Percentiles rank a stretch among this genome's conserved stretches.
These are phyloP conservation scores for Calvadosia cruxmelitensis DNA, from an alignment of 30 jellyfish, hydroid and myxozoan genomes.

Conservation along the genomic window DNA sequence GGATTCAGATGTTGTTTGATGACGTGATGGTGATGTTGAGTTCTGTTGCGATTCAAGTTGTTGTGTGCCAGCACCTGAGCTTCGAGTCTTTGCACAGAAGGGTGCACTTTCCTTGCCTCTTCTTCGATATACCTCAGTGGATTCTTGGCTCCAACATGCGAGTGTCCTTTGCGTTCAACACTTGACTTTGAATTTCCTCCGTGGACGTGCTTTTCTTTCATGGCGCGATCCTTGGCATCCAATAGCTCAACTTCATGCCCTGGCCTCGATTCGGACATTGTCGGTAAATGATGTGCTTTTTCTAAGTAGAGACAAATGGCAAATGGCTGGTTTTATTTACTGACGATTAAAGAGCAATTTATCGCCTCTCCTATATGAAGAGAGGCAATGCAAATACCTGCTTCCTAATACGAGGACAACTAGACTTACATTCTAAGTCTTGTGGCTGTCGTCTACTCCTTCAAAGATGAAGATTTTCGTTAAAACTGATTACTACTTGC, in stretches of 20 bases:
- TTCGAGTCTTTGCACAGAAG: background rate
- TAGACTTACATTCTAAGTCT: too few species aligned
- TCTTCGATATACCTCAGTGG: background rate
- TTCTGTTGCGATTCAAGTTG: background rate
- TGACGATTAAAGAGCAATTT: too few species aligned
- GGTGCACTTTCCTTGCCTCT: background rate
- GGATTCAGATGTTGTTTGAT: background rate
- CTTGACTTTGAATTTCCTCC: background rate
- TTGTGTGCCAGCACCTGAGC: background rate
- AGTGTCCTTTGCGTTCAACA: background rate
- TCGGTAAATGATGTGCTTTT: background rate
- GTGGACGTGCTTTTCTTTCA: background rate
- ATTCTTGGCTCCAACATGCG: background rate
- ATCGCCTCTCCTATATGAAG: too few species aligned
- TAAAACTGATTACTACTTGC: too few species aligned
- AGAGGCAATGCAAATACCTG: too few species aligned
- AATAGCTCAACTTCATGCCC: background rate
- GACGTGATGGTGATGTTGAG: background rate
- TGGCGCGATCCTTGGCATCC: background rate
- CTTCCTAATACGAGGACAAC: too few species aligned
- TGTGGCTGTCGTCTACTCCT: too few species aligned
- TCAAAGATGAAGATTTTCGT: too few species aligned
- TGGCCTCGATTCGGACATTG: background rate
- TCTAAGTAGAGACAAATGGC: too few species aligned
- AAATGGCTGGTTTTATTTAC: too few species aligned